phyloP scores from a whole-genome alignment of 2,113 vertebrate species.

The Forbesichthys papilliferus region DNA sequence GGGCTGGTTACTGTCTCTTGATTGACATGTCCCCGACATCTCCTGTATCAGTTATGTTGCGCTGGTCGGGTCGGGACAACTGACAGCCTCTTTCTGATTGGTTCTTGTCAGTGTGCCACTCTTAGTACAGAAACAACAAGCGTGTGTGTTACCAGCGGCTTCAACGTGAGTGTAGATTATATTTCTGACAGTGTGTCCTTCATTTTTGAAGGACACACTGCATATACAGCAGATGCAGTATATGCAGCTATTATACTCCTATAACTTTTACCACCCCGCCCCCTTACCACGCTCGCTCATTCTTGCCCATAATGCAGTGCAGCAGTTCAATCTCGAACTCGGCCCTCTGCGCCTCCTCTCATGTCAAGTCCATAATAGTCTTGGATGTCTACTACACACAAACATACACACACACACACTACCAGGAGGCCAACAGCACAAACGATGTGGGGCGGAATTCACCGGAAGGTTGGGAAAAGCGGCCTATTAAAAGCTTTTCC shows the following conservation, averaged over 20 bases:
- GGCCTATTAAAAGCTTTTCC: slow-evolving; percentile 19
- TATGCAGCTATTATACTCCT: no score
- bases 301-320: slow-evolving; percentile 11
- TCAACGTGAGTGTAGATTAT: no score
- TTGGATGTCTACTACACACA: neutral
- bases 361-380: neutral
- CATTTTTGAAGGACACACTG: neutral
- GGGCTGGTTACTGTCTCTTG: neutral
- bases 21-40: no score
- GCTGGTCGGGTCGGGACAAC: no score
- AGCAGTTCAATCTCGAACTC: neutral
- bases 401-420: slow-evolving; percentile 2
- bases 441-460: slow-evolving; percentile 8
- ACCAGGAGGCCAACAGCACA: no score
- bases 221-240: no score
- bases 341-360: no score
- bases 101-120: neutral
- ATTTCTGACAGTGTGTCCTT: neutral
- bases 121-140: neutral
- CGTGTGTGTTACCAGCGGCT: no score
- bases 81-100: no score
- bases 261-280: no score
- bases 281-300: slow-evolving; percentile 2
- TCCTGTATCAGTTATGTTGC: no score
- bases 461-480: slow-evolving; percentile 12